Evolutionary conservation across 1,140 invertebrate genomes (phyloP).

Genomic region (Trachymyrmex cornetzi): DNA sequence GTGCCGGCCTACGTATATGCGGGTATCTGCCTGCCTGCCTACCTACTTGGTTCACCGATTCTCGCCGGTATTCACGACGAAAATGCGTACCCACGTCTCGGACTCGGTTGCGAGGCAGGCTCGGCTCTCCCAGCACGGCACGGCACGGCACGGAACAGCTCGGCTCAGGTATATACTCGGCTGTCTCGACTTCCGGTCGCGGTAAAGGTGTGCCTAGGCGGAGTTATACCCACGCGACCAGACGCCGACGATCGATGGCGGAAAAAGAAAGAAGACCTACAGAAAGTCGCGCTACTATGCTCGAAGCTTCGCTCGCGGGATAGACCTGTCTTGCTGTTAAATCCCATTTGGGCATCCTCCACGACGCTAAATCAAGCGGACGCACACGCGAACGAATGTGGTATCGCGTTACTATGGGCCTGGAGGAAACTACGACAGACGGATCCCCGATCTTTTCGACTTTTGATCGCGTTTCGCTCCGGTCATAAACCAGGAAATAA

Average conservation of each 20-base stretch:
- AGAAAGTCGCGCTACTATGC: constrained; percentile 26
- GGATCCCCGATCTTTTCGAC: background rate
- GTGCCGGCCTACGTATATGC: constrained; percentile 62
- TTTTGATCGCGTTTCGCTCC: background rate
- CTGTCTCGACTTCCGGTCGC: constrained; percentile 73
- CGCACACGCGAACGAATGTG: constrained; percentile 16
- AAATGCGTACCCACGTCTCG: constrained; percentile 67
- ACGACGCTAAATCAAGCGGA: constrained; percentile 10
- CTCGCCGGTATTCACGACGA: constrained; percentile 64
- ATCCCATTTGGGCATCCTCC: background rate
- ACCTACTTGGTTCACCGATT: constrained; percentile 70
- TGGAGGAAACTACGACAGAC: background rate
- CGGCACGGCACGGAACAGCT: background rate
- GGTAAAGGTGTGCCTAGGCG: constrained; percentile 72
- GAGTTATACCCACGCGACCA: constrained; percentile 72
- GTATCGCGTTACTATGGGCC: background rate
- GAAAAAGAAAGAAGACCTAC: background rate
- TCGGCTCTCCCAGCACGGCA: constrained; percentile 39
- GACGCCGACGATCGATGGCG: constrained; percentile 60
- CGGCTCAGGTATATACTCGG: constrained; percentile 63
- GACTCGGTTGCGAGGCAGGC: constrained; percentile 39
- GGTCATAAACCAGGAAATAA: background rate
- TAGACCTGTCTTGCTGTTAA: constrained; percentile 33
- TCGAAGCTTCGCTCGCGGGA: constrained; percentile 3
- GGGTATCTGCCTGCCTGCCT: constrained; percentile 62